A percentile compares a stretch with the other conserved stretches of the same genome.
These are phyloP conservation scores for Apodemus agrarius DNA, from an alignment of 2,797 vertebrate species.

Conservation along the genomic window DNA sequence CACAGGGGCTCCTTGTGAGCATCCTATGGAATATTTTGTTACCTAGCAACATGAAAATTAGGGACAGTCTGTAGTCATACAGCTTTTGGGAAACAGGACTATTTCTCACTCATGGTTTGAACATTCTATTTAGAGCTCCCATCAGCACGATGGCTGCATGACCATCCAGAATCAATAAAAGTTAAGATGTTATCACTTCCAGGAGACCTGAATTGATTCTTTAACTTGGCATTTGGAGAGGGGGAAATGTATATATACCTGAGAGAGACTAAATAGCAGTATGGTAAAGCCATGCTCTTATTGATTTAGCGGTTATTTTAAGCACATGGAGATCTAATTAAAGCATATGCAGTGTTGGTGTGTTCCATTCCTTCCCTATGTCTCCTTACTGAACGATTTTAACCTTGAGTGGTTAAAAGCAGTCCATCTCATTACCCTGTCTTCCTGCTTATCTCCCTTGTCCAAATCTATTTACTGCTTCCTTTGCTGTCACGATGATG, in stretches of 20 bases:
- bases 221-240: conserved; percentile 52
- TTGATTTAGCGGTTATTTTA: conserved; percentile 6
- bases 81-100: background rate
- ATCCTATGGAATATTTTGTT: conserved; percentile 52
- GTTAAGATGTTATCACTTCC: background rate
- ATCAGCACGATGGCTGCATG: background rate
- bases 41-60: conserved; percentile 56
- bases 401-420: background rate
- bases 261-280: background rate
- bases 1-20: background rate
- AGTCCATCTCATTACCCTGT: background rate
- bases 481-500: background rate
- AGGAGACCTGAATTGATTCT: background rate
- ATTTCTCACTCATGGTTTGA: conserved; percentile 38
- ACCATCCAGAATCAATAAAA: background rate
- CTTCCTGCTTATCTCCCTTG: background rate
- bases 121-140: background rate
- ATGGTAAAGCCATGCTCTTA: background rate
- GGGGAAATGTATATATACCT: background rate
- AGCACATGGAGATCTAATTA: background rate
- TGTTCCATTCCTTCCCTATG: background rate
- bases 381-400: background rate
- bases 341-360: background rate
- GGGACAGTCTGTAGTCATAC: background rate
- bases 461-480: background rate